These are phyloP conservation scores for Loripinus fragilis DNA, from an alignment of 2,888 invertebrate genomes.

Conservation along the genomic window DNA sequence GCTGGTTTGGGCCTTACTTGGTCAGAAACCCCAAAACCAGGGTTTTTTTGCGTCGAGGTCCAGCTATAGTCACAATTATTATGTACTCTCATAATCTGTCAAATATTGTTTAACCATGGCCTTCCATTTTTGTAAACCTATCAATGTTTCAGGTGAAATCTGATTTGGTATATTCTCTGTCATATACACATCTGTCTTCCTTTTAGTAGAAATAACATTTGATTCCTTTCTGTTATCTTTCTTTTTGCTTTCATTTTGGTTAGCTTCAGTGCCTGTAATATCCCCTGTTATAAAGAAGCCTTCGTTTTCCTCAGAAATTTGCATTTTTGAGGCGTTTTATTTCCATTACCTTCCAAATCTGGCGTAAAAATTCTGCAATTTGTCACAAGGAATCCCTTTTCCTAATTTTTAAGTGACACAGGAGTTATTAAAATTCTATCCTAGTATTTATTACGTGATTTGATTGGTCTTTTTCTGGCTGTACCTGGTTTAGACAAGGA, in stretches of 20 bases:
- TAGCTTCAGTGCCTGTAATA: too few species aligned
- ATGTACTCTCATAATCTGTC: background rate
- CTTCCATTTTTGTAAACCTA: background rate
- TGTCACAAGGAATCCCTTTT: background rate
- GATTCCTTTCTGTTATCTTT: too few species aligned
- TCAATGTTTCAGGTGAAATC: background rate
- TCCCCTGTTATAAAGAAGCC: background rate
- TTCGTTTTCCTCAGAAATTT: background rate
- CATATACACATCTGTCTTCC: too few species aligned
- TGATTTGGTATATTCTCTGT: background rate
- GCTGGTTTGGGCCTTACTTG: too few species aligned
- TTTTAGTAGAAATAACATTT: too few species aligned
- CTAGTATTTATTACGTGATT: background rate
- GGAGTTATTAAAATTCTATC: background rate
- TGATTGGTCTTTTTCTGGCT: background rate
- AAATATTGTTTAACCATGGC: background rate
- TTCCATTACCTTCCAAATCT: background rate
- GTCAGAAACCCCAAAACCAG: too few species aligned
- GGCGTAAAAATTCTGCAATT: background rate
- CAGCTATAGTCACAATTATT: too few species aligned
- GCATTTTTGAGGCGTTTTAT: background rate
- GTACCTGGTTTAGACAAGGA: background rate
- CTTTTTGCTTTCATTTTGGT: too few species aligned
- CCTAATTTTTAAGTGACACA: background rate
- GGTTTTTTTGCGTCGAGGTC: too few species aligned